Evolutionary conservation across 2,797 vertebrate genomes (phyloP), one percentile per base, ranked within the genome.

Genomic region (Aldrovandia affinis): DNA sequence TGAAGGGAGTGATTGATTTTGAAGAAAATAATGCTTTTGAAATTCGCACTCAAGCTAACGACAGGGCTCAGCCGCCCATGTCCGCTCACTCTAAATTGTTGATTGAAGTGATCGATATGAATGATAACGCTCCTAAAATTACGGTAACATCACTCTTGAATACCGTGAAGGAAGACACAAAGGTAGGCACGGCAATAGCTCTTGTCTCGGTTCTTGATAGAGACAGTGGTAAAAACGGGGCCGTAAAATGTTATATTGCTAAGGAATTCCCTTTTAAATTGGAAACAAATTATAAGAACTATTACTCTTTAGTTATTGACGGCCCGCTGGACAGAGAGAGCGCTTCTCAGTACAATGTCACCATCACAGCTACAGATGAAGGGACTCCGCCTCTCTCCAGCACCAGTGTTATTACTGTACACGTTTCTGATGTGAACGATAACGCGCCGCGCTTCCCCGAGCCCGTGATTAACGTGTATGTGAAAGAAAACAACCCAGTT

Each of bases 91-190:
- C 90, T 77, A 93, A 93, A 54, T 86, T 93, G 2, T 85, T 94
- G 44, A 88, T 93, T 1, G 92, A 93, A 9, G 89, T 94, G 0
- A 0, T 89, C 0, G 92, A 93, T 63, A 0, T 91, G 0, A 94
- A 94, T 6, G 93, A 93, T 61, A 94, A 94, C n/a, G 89, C 89
- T 25, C 93, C 93, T 36, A 90, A 92, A 50, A 89, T 94, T 30
- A 87, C 28, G 0, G 89, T 93, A 33, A 93, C 90, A 7, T 92
- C 93, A 83, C 81, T 93, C 0, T 1, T 90, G 0, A 33, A 75
- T 30, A n/a, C 33, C 42, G 78, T 78, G 6, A 81, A 39, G 33
- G 85, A 86, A 14, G 30, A 12, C 28, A 47, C 50, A 30, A 15
- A 81, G 10, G 0, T 61, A 25, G 39, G 81, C 78, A 70, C 78